Percentiles rank a stretch among this genome's conserved stretches.
These are phyloP conservation scores for Hydra vulgaris DNA, from an alignment of 30 jellyfish, hydroid and myxozoan genomes.

Conservation along the genomic window DNA sequence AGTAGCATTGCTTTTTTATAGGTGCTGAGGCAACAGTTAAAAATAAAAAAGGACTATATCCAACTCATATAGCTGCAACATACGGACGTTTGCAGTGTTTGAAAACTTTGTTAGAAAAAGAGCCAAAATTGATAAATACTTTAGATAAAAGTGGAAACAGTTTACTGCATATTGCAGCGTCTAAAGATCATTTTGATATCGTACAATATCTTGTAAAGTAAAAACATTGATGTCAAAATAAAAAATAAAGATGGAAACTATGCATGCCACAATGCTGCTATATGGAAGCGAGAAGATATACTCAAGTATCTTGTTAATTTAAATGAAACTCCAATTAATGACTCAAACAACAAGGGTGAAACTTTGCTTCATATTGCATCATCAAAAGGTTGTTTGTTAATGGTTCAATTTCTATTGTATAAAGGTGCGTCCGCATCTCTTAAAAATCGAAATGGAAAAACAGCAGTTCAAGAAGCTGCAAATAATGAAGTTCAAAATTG, in stretches of 20 bases:
- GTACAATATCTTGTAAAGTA: conserved; percentile 13
- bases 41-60: conserved; percentile 15
- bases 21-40: conserved; percentile 5
- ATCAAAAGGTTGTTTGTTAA: not conserved
- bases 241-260: conserved; percentile 22
- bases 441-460: conserved; percentile 4
- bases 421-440: conserved; percentile 10
- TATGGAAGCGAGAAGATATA: conserved; percentile 10
- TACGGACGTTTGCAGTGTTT: conserved; percentile 7
- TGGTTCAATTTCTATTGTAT: conserved; percentile 11
- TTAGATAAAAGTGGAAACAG: conserved; percentile 26
- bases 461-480: conserved; percentile 21
- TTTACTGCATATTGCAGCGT: conserved; percentile 22
- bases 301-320: conserved; percentile 6
- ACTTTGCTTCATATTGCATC: conserved; percentile 33
- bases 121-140: conserved; percentile 2
- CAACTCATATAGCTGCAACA: conserved; percentile 21
- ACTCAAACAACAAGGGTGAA: conserved; percentile 9
- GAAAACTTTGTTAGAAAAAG: not conserved
- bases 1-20: not conserved
- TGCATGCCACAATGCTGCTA: conserved; percentile 17
- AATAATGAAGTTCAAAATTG: conserved; percentile 6
- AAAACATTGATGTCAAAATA: not conserved
- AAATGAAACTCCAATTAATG: not conserved
- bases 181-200: conserved; percentile 9